Conservation (phyloP, 2,888 invertebrate species). For the Julus scanicus region DNA sequence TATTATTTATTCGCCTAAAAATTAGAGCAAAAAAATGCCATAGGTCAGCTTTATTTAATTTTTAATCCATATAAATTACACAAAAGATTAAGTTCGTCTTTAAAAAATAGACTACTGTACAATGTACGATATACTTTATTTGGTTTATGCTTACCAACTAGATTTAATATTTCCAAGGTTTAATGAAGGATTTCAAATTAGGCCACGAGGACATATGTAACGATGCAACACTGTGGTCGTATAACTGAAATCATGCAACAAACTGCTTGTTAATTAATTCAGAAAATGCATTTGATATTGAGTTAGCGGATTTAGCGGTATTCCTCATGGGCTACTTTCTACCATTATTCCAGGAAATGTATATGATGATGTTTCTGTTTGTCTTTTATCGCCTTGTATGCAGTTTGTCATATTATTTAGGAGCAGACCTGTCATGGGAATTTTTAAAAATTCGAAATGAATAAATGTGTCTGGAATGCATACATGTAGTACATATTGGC, state of each 20-base stretch:
- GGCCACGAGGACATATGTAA: neutral
- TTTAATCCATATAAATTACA: neutral
- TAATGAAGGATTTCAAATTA: neutral
- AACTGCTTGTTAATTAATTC: constrained; percentile 6
- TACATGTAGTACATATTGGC: neutral
- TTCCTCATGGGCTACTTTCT: neutral
- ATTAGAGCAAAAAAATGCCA: neutral
- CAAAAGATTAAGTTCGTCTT: neutral
- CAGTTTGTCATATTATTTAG: neutral
- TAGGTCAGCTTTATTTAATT: neutral
- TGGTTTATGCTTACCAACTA: neutral
- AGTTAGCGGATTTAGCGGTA: neutral
- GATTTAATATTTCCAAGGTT: neutral
- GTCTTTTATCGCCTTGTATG: neutral
- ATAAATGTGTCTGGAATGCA: neutral
- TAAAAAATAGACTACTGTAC: too few relatives aligned
- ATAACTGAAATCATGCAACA: neutral
- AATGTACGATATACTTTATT: neutral
- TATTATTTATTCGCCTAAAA: neutral
- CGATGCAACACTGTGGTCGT: neutral
- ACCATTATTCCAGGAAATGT: neutral
- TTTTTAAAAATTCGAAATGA: neutral
- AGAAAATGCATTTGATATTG: neutral
- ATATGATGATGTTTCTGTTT: neutral
- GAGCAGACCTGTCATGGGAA: neutral